Conservation (phyloP, 2,113 vertebrate species). For the Chrysemys picta region DNA sequence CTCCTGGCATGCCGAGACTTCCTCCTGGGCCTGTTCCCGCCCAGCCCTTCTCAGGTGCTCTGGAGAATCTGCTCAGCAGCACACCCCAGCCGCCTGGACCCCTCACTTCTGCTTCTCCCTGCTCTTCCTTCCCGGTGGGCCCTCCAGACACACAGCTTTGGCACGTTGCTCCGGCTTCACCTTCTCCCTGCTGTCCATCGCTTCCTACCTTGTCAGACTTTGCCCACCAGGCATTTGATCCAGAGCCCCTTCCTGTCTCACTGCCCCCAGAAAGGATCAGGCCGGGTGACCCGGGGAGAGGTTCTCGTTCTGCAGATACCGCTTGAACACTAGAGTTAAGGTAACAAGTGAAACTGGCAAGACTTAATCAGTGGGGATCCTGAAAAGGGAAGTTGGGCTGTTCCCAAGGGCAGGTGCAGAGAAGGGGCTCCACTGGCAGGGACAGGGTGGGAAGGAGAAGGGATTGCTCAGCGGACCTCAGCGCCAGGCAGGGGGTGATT, state of each 20-base stretch:
- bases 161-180: neutral
- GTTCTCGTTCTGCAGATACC: too few species aligned
- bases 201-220: too few species aligned
- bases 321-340: too few species aligned
- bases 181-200: neutral
- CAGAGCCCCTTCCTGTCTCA: too few species aligned
- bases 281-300: too few species aligned
- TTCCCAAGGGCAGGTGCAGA: neutral
- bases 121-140: neutral
- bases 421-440: neutral
- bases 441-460: neutral
- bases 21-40: neutral
- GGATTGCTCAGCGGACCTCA: too few species aligned
- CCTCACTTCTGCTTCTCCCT: neutral
- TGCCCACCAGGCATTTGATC: too few species aligned
- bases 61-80: neutral
- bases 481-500: neutral
- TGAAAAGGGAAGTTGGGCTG: too few species aligned
- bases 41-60: neutral
- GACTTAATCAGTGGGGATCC: too few species aligned
- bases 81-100: neutral
- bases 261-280: too few species aligned
- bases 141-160: neutral
- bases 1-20: neutral
- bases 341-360: too few species aligned